Base-by-base conservation (phyloP, 2,797 vertebrate species). In the Microchirus variegatus region DNA sequence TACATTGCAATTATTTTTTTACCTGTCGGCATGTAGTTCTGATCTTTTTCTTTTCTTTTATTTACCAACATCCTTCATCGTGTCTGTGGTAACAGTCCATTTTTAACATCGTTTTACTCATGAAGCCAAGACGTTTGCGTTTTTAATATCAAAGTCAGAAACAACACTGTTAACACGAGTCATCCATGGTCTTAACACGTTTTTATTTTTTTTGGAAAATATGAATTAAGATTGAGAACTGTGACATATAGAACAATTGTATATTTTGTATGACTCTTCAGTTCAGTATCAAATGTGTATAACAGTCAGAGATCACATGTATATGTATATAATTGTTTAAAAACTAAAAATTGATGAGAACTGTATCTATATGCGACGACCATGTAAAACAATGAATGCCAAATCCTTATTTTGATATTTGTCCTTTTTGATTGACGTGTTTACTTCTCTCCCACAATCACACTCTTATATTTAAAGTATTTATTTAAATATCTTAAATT, bases 1-100 rank as follows among this genome's bases (percentile, higher is more conserved):
- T 89, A 87, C 91, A 94, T 86, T 89, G 89, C 92, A 92, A 76
- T 92, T 95, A 93, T 94, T 96, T 94, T 94, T 93, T 89, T 89
- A 92, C 82, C 77, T 93, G 90, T 91, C 92, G 83, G 92, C 95
- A 96, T 96, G 95, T 85, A 78, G 68, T 92, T 93, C 87, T 91
- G 88, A 91, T 71, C 73, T 89, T 92, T 92, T 22, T 22, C 3
- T 22, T 22, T 85, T 87, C 91, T 94, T 95, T 95, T 67, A 82
- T 78, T 78, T 71, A 75, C 73, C 63, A 35, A 65, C 73, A 67
- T 91, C 89, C 90, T 82, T 86, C 82, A 89, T 82, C 82, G 83
- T 95, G 92, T 95, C 94, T 90, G 94, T 94, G 89, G 31, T 31
- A 4, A 6, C 5, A 31, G 31, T 31, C 31, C 85, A 92, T 90